Evolutionary conservation across 2,888 invertebrate species (phyloP).

Genomic region (Beris chalybata): DNA sequence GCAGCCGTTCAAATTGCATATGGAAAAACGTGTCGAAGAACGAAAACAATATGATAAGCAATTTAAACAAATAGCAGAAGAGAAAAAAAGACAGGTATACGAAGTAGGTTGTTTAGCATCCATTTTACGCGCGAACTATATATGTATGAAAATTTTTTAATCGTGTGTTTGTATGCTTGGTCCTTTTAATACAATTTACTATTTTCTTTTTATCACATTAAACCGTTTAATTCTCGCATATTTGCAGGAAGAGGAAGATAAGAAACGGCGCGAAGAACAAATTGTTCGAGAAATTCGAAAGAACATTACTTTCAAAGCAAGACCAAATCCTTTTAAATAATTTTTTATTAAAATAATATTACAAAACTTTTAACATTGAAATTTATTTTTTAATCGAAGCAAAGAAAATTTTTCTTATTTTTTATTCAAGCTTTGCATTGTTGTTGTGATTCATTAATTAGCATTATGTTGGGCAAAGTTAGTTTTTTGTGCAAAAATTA

Average conservation of each 20-base stretch:
- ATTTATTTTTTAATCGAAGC: too few relatives aligned
- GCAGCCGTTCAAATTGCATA: slow-evolving; percentile 49
- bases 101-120: slow-evolving; percentile 19
- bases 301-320: slow-evolving; percentile 51
- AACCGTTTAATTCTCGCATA: slow-evolving; percentile 3
- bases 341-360: too few relatives aligned
- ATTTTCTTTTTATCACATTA: background rate
- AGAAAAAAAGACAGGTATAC: slow-evolving; percentile 50
- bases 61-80: slow-evolving; percentile 43
- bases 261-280: slow-evolving; percentile 48
- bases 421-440: too few relatives aligned
- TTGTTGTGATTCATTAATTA: too few relatives aligned
- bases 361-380: too few relatives aligned
- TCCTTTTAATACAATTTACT: too few relatives aligned
- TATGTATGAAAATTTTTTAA: too few relatives aligned
- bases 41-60: slow-evolving; percentile 49
- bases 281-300: slow-evolving; percentile 50
- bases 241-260: slow-evolving; percentile 51
- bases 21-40: slow-evolving; percentile 48
- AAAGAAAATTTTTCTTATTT: too few relatives aligned
- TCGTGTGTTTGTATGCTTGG: too few relatives aligned
- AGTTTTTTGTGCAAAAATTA: too few relatives aligned
- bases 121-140: background rate
- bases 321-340: slow-evolving; percentile 54
- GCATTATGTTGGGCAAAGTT: too few relatives aligned